A percentile compares a stretch with the other conserved stretches of the same genome.
These are phyloP conservation scores for Himalopsyche japonica DNA, from an alignment of 2,888 invertebrate genomes.

Conservation along the genomic window DNA sequence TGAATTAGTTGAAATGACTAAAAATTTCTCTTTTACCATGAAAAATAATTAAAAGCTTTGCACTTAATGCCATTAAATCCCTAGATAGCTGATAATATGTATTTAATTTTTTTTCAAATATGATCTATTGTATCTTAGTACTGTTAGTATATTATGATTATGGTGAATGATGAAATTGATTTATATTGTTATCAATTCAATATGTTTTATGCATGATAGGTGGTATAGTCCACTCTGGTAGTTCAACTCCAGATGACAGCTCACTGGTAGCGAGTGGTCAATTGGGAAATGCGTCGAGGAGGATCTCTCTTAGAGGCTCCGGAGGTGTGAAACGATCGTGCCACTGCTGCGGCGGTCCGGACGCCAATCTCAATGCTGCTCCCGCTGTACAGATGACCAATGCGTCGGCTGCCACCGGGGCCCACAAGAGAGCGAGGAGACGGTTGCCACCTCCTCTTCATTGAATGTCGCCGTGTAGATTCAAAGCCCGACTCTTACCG, in stretches of 20 bases:
- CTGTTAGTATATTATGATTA: too few relatives aligned
- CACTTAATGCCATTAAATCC: too few relatives aligned
- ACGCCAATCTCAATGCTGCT: neutral
- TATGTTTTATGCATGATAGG: neutral
- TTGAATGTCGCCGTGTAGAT: neutral
- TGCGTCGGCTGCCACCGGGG: neutral
- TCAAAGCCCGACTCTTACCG: neutral
- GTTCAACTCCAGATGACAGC: conserved; percentile 42
- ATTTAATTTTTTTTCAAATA: too few relatives aligned
- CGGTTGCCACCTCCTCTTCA: conserved; percentile 1
- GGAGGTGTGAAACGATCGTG: conserved; percentile 66
- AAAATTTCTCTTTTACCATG: too few relatives aligned
- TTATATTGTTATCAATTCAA: neutral
- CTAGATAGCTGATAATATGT: too few relatives aligned
- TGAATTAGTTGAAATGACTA: too few relatives aligned
- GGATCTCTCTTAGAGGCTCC: conserved; percentile 51
- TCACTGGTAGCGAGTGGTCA: conserved; percentile 44
- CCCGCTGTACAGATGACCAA: neutral
- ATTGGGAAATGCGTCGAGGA: conserved; percentile 38
- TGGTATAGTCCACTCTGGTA: conserved; percentile 35
- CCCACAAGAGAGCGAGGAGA: neutral
- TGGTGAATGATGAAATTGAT: too few relatives aligned
- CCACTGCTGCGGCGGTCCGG: conserved; percentile 63
- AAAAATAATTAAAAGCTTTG: too few relatives aligned
- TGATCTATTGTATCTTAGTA: too few relatives aligned